Base-by-base conservation (phyloP, 2,888 invertebrate genomes). In the Toxonevra muliebris region DNA sequence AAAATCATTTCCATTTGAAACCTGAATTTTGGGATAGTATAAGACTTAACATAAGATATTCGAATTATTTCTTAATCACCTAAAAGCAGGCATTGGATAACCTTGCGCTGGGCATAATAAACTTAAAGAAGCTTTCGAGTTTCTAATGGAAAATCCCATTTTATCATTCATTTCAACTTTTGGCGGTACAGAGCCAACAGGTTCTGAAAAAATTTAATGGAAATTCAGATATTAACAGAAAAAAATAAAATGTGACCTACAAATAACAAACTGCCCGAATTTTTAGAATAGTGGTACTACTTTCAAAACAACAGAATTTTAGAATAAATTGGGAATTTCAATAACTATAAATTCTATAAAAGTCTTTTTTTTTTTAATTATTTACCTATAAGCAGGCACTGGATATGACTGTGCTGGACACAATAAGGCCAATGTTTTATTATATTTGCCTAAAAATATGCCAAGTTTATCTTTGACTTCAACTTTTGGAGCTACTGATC, bases 71-170 rank as follows among this genome's bases (percentile, higher is more conserved):
- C 7, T 48, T 20, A 68, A 43, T 73, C 75, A 78, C 77, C 78
- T 79, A 80, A 79, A 80, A 11, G 76, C 76, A 0, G 73, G 74
- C 74, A 81, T 87, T 57, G 90, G 90, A 82, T 86, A 90, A 45
- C 91, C 91, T 86, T 93, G 92, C 67, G 91, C 91, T 68, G 91
- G 91, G 81, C 92, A 93, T 76, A 90, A 87, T 75, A 93, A 87
- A 61, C 90, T 88, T 76, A 90, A 78, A 50, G 86, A 86, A 60
- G 81, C 77, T 20, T 77, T 79, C 43, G 76, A 76, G 68, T 75
- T 65, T 63, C 76, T 78, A 13, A 79, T 81, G 5, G 81, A 71
- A 70, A 83, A 80, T 62, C 81, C 80, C 66, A 83, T 78, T 76
- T 85, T 86, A 71, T 87, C 87, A 13, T 86, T 82, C 64, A 86